Evolutionary conservation across 2,113 vertebrate species (phyloP).

Genomic region (Aythya baeri): DNA sequence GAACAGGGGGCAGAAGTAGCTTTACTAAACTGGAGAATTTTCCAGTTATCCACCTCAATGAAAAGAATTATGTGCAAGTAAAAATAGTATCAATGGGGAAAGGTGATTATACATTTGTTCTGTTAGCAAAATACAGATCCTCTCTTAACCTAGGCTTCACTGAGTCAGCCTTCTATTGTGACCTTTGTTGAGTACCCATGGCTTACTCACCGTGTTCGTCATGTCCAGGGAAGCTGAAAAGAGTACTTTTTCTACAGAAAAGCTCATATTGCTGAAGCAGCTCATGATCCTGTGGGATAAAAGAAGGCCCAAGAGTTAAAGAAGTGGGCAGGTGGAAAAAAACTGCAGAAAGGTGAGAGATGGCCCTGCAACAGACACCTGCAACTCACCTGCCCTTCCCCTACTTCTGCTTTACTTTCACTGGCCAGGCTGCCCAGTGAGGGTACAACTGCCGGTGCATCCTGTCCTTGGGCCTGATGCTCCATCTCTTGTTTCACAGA

Average conservation of each 20-base stretch:
- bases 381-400: conserved; percentile 24
- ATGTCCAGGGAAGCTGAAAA: background rate
- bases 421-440: background rate
- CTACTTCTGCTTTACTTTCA: background rate
- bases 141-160: background rate
- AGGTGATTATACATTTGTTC: background rate
- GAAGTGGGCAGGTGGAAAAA: background rate
- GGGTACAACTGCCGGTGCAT: background rate
- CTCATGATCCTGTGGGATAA: background rate
- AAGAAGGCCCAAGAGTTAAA: background rate
- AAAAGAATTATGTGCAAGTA: background rate
- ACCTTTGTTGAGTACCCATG: background rate
- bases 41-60: background rate
- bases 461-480: background rate
- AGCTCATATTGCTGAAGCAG: background rate
- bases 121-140: fast-evolving
- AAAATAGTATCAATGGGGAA: background rate
- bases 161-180: background rate
- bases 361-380: background rate
- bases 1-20: background rate
- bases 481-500: background rate
- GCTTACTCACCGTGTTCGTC: background rate
- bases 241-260: background rate
- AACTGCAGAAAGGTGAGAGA: background rate
- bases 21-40: background rate